Base-by-base conservation (phyloP, 2,888 invertebrate species). In the Gandaritis pyraliata region DNA sequence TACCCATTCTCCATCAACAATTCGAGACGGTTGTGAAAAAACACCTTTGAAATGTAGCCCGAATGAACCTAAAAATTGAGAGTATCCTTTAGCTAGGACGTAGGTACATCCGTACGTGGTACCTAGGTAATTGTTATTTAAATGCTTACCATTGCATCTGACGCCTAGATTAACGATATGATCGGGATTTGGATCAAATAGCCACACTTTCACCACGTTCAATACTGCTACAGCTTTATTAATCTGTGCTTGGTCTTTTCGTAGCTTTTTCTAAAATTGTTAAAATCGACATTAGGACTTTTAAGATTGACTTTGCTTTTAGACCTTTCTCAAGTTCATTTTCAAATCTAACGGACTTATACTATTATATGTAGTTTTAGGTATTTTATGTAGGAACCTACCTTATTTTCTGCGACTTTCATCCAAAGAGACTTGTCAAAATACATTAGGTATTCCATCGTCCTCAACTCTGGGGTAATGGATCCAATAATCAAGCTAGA, bases 1-100 rank as follows among this genome's bases (percentile, higher is more conserved):
- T 57, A 66, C 71, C 94, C 94, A 94, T 66, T 73, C 69, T 18
- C 85, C 87, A 55, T 88, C 73, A 45, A 84, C 72, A 39, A 90
- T 80, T 53, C 81, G 84, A 77, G 86, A 90, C 6, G 94, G 94
- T 77, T 94, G 94, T 0, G 94, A 94, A 82, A 94, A 94, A 48
- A 87, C 80, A 8, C 94, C 86, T 47, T 92, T 83, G 62, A 90
- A 84, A 1, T 87, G 83, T 65, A 94, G 86, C 52, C 92, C 93
- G 80, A 93, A 94, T 11, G 92, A 80, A 39, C 94, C 94, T 94
- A 30, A 11, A 46, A 51, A 29, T 0, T 8, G 8, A 15, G 8
- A 41, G 8, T 8, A 15, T 8, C 13, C 0, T 38, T 3, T 12
- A n/a, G n/a, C 12, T 38, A 4, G n/a, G 38, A 38, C 12, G n/a